Conservation (phyloP, 2,113 vertebrate genomes). For the Phodopus roborovskii region DNA sequence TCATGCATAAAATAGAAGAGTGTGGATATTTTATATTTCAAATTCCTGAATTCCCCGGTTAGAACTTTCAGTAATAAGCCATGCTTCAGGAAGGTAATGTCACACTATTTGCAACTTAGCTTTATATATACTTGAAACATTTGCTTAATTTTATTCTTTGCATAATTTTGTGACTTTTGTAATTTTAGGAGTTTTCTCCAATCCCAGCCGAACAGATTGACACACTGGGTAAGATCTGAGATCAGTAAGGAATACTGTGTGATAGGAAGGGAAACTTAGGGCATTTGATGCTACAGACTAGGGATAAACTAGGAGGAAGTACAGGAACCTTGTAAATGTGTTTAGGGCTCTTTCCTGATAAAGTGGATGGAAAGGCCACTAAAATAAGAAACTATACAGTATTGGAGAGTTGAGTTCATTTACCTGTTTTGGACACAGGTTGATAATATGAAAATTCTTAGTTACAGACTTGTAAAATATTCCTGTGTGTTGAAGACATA, state of each 20-base stretch:
- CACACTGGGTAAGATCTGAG: background rate
- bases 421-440: background rate
- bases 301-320: background rate
- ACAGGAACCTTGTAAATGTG: background rate
- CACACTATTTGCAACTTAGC: background rate
- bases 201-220: background rate
- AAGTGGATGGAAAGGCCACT: background rate
- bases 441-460: background rate
- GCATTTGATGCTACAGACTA: background rate
- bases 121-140: background rate
- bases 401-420: background rate
- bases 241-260: background rate
- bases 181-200: background rate
- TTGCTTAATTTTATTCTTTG: constrained; percentile 46
- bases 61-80: background rate
- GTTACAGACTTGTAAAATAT: constrained; percentile 26
- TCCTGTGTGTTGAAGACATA: background rate
- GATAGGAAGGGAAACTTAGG: background rate
- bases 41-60: background rate
- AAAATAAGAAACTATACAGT: background rate
- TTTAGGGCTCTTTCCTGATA: background rate
- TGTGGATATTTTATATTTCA: background rate
- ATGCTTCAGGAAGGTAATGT: background rate
- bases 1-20: background rate
- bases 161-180: background rate